phyloP scores from a whole-genome alignment of 2,113 vertebrate genomes.

The Cyrtonyx montezumae region DNA sequence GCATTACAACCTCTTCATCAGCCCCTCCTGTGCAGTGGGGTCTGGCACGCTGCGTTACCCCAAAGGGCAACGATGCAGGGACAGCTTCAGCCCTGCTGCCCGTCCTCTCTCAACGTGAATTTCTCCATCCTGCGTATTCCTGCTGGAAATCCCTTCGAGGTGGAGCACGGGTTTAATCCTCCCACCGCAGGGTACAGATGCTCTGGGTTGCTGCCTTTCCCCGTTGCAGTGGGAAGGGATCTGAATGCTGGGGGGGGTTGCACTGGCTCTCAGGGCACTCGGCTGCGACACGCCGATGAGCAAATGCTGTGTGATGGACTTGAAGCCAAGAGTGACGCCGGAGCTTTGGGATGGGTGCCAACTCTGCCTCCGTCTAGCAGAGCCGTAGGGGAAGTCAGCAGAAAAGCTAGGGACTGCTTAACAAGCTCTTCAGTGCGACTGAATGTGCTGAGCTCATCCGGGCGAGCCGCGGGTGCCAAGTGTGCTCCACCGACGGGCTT shows the following conservation, averaged over 20 bases:
- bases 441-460: background rate
- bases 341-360: background rate
- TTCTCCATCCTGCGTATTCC: background rate
- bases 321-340: background rate
- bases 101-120: background rate
- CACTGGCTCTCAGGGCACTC: background rate
- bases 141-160: background rate
- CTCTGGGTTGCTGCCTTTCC: background rate
- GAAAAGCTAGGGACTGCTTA: background rate
- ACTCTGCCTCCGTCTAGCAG: background rate
- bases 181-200: rapidly evolving
- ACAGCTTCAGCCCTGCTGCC: background rate
- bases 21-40: rapidly evolving
- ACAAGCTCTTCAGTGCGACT: background rate
- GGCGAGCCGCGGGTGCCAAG: background rate
- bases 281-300: background rate
- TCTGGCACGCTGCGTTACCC: background rate
- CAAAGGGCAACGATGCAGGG: too few species aligned
- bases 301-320: rapidly evolving
- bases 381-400: constrained; percentile 4
- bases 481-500: rapidly evolving
- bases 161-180: rapidly evolving
- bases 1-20: constrained; percentile 18
- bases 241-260: background rate
- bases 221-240: rapidly evolving